Evolutionary conservation across 1,140 invertebrate genomes (phyloP), one percentile per base, ranked within the genome.

Genomic region (Musca domestica): DNA sequence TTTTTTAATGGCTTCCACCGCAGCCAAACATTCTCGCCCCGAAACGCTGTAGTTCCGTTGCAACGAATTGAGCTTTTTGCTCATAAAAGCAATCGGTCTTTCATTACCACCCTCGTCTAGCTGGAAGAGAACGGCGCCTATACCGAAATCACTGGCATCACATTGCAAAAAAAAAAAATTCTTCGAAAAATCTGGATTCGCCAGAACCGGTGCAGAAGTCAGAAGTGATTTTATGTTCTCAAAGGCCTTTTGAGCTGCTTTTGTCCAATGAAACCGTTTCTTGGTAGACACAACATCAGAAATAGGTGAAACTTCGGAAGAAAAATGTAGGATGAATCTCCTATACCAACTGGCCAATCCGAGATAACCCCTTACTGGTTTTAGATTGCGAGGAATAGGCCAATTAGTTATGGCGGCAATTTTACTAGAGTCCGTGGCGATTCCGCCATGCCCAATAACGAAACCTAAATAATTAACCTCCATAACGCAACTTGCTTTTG

Each of bases 341-440:
- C 27, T 30, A 30, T 30, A 30, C 27, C 27, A n/a, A n/a, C n/a
- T n/a, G 46, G 69, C 70, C 34, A 78, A 72, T 4, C 78, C 76
- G 1, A 81, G 23, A 46, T 71, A 69, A 2, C 69, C 27, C 2
- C 71, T 49, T 10, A 71, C 4, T 48, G 70, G 56, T 4, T 61
- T 61, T n/a, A 64, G 17, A 34, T 25, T 41, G 54, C 48, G 65
- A 25, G 52, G 48, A 64, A 67, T 30, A 17, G 64, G 66, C 27
- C 56, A 70, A 22, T 47, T 25, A 2, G 41, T 49, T 17, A 66
- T 48, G 27, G 67, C 54, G 23, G 25, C n/a, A 46, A 71, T 47
- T 48, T 69, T 71, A 12, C 25, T 61, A 3, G 70, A 65, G 41
- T 71, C 65, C 14, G 65, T 67, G 2, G 7, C n/a, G 1, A 71